Percentiles rank a stretch among this genome's conserved stretches.
Evolutionary conservation across 2,888 invertebrate genomes (phyloP).

Genomic region (Eudasyphora cyanicolor): DNA sequence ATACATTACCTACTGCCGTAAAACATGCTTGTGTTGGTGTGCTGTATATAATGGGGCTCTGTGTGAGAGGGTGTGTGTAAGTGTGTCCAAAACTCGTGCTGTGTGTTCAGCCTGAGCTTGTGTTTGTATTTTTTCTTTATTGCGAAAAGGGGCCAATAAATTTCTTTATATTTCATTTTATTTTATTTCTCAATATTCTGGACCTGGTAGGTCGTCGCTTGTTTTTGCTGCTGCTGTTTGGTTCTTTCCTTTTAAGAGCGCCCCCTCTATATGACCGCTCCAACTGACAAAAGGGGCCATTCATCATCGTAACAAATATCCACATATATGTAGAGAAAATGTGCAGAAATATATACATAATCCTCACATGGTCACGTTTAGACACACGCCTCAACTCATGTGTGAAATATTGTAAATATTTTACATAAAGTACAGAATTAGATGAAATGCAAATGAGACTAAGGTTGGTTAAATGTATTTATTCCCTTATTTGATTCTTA

Average conservation of each 20-base stretch:
- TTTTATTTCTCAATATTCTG: conserved; percentile 53
- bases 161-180: conserved; percentile 29
- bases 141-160: conserved; percentile 19
- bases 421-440: background rate
- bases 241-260: background rate
- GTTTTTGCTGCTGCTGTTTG: background rate
- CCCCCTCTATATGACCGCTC: background rate
- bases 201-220: background rate
- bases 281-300: conserved; percentile 35
- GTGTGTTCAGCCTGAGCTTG: conserved; percentile 37
- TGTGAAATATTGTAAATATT: background rate
- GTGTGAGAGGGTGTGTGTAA: background rate
- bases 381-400: background rate
- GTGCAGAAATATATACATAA: background rate
- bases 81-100: background rate
- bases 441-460: background rate
- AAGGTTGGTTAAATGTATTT: no score
- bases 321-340: conserved; percentile 19
- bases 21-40: background rate
- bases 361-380: no score
- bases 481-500: no score
- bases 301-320: conserved; percentile 27
- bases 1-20: background rate
- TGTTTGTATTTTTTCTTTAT: conserved; percentile 32
- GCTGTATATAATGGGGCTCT: no score